Evolutionary conservation across 2,888 invertebrate species (phyloP).

Genomic region (Eupithecia insigniata): DNA sequence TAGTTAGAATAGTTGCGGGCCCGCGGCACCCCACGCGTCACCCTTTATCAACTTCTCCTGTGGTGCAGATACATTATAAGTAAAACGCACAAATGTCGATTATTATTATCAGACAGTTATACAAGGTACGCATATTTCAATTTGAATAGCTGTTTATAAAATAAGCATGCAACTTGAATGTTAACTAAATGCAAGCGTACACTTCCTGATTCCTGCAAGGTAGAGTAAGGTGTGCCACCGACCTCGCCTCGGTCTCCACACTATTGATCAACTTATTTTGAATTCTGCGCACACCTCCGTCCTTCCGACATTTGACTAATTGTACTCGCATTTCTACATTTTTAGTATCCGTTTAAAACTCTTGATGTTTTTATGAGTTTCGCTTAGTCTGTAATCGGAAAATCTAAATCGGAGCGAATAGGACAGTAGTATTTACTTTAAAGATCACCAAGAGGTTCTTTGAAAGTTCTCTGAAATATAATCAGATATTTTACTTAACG

Average conservation of each 20-base stretch:
- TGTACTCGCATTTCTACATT: neutral
- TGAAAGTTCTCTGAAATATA: neutral
- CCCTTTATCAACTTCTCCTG: neutral
- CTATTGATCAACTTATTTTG: slow-evolving; percentile 50
- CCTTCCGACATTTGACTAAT: slow-evolving; percentile 15
- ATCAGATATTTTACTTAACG: neutral
- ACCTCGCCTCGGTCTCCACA: neutral
- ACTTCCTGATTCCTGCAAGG: neutral
- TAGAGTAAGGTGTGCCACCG: neutral
- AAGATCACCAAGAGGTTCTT: neutral
- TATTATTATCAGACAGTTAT: too few species aligned
- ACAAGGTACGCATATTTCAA: too few species aligned
- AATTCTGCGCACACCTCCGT: slow-evolving; percentile 26
- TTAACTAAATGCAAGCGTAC: neutral
- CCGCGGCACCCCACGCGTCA: neutral
- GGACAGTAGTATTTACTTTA: too few species aligned
- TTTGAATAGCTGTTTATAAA: too few species aligned
- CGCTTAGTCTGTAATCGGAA: neutral
- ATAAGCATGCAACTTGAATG: neutral
- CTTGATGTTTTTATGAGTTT: neutral
- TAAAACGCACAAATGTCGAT: too few species aligned
- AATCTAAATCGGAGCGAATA: neutral
- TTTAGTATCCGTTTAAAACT: neutral
- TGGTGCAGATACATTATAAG: too few species aligned
- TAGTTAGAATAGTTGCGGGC: neutral